These are phyloP conservation scores for Poecilobothrus nobilitatus DNA, from an alignment of 2,888 invertebrate species.

Conservation along the genomic window DNA sequence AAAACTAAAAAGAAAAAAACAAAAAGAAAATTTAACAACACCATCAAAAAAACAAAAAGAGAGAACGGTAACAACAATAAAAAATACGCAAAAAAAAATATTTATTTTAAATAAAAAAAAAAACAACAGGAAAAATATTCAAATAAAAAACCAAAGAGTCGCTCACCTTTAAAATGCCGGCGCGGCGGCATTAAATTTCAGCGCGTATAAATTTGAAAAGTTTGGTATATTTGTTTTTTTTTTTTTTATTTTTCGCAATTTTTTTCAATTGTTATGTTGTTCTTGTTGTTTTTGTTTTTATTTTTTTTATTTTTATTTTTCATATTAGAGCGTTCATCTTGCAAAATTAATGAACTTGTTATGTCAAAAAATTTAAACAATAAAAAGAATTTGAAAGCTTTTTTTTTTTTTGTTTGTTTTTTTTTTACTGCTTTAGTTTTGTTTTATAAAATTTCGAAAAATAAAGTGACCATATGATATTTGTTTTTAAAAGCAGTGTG, in stretches of 20 bases:
- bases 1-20: background rate
- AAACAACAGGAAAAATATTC: background rate
- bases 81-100: background rate
- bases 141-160: background rate
- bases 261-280: background rate
- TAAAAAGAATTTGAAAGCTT: background rate
- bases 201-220: background rate
- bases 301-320: background rate
- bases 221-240: background rate
- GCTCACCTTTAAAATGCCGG: constrained; percentile 6
- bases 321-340: background rate
- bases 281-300: background rate
- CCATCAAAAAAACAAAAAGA: background rate
- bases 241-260: background rate
- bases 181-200: background rate
- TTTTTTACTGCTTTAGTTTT: background rate
- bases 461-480: background rate
- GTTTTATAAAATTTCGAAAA: background rate
- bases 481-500: background rate
- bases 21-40: background rate
- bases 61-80: background rate
- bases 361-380: background rate
- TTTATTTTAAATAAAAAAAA: background rate
- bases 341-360: constrained; percentile 6
- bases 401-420: background rate